Evolutionary conservation across 2,888 invertebrate genomes (phyloP).

Genomic region (Siphonodentalium dalli): DNA sequence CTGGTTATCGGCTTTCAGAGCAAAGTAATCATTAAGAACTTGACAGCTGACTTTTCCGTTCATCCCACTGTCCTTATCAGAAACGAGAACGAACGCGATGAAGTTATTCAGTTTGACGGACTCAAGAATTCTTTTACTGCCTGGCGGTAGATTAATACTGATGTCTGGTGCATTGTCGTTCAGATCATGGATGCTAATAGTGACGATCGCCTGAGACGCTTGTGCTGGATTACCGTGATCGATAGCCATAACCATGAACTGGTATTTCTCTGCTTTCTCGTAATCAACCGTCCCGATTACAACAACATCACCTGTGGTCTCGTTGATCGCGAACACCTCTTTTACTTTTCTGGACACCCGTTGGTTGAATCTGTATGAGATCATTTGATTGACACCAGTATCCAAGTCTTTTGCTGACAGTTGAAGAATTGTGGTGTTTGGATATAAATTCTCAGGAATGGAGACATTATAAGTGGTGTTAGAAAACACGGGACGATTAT

Average conservation of each 20-base stretch:
- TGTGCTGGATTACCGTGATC: conserved; percentile 44
- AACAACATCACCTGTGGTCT: conserved; percentile 84
- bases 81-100: conserved; percentile 90
- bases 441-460: conserved; percentile 42
- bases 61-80: conserved; percentile 43
- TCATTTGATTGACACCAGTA: conserved; percentile 77
- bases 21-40: conserved; percentile 35
- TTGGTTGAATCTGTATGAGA: conserved; percentile 64
- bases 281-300: conserved; percentile 83
- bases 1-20: too few species aligned
- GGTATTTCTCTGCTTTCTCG: conserved; percentile 73
- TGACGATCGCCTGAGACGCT: conserved; percentile 69
- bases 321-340: conserved; percentile 72
- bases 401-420: conserved; percentile 86
- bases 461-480: conserved; percentile 37
- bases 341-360: conserved; percentile 38
- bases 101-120: conserved; percentile 87
- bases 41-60: conserved; percentile 50
- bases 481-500: conserved; percentile 46
- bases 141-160: conserved; percentile 83
- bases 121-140: conserved; percentile 69
- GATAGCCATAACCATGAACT: conserved; percentile 71
- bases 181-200: conserved; percentile 71
- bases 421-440: conserved; percentile 36
- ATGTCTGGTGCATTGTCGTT: conserved; percentile 87